phyloP scores from a whole-genome alignment of 2,797 vertebrate genomes.

The Leptatherina wallacei region DNA sequence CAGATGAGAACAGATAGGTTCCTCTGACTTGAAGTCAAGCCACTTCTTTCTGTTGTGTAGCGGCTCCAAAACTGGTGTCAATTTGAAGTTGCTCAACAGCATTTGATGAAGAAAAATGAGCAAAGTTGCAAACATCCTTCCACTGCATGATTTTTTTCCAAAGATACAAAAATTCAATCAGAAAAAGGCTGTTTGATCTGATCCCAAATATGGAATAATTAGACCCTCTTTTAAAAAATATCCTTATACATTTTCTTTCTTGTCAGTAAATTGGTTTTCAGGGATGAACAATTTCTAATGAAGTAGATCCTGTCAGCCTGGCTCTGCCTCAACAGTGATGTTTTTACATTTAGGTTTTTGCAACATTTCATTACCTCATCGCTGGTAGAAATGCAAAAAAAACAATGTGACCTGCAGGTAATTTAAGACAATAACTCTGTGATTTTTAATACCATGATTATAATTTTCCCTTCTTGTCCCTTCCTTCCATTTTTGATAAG shows the following conservation, averaged over 20 bases:
- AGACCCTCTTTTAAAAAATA: too few species aligned
- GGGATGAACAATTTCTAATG: not conserved
- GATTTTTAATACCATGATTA: not conserved
- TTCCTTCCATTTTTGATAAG: too few species aligned
- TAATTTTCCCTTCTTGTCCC: too few species aligned
- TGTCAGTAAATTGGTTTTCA: too few species aligned
- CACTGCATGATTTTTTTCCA: too few species aligned
- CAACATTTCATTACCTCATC: not conserved
- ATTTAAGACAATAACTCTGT: not conserved
- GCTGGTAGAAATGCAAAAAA: not conserved
- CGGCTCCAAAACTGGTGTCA: not conserved
- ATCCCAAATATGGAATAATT: too few species aligned
- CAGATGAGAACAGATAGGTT: conserved; percentile 49
- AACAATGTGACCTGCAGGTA: not conserved
- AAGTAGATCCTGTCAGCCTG: not conserved
- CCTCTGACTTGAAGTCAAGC: conserved; percentile 45
- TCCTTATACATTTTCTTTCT: too few species aligned
- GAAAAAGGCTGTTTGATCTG: conserved; percentile 6
- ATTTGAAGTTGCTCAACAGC: conserved; percentile 6
- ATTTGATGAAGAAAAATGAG: conserved; percentile 27
- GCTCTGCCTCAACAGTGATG: not conserved
- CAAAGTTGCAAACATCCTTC: not conserved
- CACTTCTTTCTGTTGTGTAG: conserved; percentile 13
- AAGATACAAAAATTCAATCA: not conserved
- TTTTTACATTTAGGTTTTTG: not conserved